These are phyloP conservation scores for Ptychobarbus kaznakovi DNA, from an alignment of 2,797 vertebrate species.

Conservation along the genomic window DNA sequence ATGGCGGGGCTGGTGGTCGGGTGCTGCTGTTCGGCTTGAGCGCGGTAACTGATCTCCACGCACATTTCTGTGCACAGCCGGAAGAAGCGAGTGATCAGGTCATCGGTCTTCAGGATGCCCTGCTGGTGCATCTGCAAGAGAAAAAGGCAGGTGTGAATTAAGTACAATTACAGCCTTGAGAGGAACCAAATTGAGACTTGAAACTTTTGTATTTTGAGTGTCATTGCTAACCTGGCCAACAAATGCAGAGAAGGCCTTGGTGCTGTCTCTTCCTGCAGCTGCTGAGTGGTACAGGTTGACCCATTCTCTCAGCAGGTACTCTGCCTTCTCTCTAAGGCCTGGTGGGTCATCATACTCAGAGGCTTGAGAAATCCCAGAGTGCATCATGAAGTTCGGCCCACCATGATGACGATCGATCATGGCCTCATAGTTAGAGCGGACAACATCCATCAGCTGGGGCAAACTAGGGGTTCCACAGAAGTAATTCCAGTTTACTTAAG, in stretches of 20 bases:
- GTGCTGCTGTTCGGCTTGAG: conserved; percentile 97
- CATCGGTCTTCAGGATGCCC: conserved; percentile 98
- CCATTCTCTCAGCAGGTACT: conserved; percentile 98
- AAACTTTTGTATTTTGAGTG: neutral
- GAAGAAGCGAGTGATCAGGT: conserved; percentile 98
- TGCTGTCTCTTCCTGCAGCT: conserved; percentile 96
- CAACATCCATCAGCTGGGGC: conserved; percentile 98
- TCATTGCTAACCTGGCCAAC: conserved; percentile 90
- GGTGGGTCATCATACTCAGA: conserved; percentile 98
- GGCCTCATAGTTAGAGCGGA: conserved; percentile 98
- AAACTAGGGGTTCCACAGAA: conserved; percentile 76
- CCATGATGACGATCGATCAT: conserved; percentile 99
- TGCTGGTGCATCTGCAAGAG: conserved; percentile 94
- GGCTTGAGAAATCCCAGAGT: conserved; percentile 98
- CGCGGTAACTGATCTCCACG: conserved; percentile 98
- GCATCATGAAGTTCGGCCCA: conserved; percentile 99
- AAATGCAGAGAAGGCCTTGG: conserved; percentile 99
- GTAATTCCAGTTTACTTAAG: neutral
- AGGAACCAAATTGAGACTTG: neutral
- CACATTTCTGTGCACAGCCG: conserved; percentile 99
- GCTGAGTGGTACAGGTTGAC: conserved; percentile 99
- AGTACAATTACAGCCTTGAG: neutral
- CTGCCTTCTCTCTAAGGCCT: conserved; percentile 96
- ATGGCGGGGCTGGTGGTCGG: conserved; percentile 97
- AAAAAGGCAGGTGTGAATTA: neutral